Evolutionary conservation across 2,888 invertebrate genomes (phyloP), one percentile per base, ranked within the genome.

Genomic region (Allophyes oxyacanthae): DNA sequence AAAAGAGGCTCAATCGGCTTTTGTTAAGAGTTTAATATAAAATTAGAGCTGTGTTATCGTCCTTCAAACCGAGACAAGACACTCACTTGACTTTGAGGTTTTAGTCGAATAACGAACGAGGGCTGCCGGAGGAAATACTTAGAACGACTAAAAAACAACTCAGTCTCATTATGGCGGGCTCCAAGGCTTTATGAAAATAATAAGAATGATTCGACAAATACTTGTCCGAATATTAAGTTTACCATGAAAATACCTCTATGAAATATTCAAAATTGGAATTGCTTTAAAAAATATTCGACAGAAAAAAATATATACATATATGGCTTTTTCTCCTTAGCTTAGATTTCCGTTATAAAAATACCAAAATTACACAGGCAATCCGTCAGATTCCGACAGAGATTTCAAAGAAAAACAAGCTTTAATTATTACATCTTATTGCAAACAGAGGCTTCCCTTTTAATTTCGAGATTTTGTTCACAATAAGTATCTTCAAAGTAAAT

Each of bases 401-500:
- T 6, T 38, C 7, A 32, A 34, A 8, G 1, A 33, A 49, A 55
- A 66, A 48, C 13, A 41, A 49, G 26, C 30, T 33, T 48, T 54
- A 50, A 70, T 70, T 66, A 66, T 44, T 38, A 45, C 38, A 58
- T 59, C 37, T 38, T 42, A 54, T 46, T 46, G 36, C 45, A 51
- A 65, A 68, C 46, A 60, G 38, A 60, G 28, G 6, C 9, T n/a
- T 57, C 45, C 51, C 37, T 53, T 74, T 64, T 67, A 69, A 74
- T 69, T 75, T 65, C 28, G 51, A 56, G 30, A 55, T 62, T 64
- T 44, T 60, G 43, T 59, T 60, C 42, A 51, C 54, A 49, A 50
- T 55, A 55, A 63, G 53, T 43, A 59, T 57, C 57, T 64, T 65
- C 67, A 71, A 72, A 78, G 64, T 34, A 58, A 65, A 53, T 71